These are phyloP conservation scores for Chrysopa pallens DNA, from an alignment of 1,140 invertebrate genomes.

Conservation along the genomic window DNA sequence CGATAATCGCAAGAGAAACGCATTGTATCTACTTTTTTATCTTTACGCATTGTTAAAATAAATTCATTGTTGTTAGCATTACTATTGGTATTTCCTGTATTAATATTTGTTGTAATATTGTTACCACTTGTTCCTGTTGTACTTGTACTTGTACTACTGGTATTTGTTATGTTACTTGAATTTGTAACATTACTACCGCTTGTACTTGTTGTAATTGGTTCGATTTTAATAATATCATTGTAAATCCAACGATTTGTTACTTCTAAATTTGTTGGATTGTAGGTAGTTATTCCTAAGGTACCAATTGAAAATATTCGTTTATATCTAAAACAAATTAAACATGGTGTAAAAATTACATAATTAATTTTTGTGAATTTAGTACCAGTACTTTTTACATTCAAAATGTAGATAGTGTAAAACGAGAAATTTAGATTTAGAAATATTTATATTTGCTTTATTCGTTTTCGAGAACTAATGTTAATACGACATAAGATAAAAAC, in stretches of 20 bases:
- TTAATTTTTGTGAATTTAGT: conserved; percentile 4
- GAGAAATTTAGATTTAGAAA: too few species aligned
- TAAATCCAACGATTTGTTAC: conserved; percentile 93
- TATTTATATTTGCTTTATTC: too few species aligned
- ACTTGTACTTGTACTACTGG: conserved; percentile 24
- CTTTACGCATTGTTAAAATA: conserved; percentile 72
- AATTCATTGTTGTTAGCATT: conserved; percentile 50
- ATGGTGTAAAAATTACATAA: neutral
- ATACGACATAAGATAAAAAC: too few species aligned
- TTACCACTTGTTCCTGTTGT: conserved; percentile 1
- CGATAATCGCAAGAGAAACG: conserved; percentile 94
- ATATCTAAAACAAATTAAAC: conserved; percentile 45
- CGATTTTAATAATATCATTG: conserved; percentile 59
- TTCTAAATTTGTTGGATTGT: conserved; percentile 85
- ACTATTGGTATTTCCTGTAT: neutral
- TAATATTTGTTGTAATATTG: conserved; percentile 25
- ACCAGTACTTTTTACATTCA: too few species aligned
- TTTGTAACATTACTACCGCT: too few species aligned
- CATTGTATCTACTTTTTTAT: conserved; percentile 85
- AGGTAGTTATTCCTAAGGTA: conserved; percentile 87
- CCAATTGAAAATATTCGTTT: conserved; percentile 96
- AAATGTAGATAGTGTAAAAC: too few species aligned
- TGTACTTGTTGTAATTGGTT: conserved; percentile 25
- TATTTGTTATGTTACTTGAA: too few species aligned
- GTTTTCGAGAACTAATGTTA: too few species aligned